Conservation (phyloP, 30 jellyfish, hydroid and myxozoan genomes). For the Nemopilema nomurai region DNA sequence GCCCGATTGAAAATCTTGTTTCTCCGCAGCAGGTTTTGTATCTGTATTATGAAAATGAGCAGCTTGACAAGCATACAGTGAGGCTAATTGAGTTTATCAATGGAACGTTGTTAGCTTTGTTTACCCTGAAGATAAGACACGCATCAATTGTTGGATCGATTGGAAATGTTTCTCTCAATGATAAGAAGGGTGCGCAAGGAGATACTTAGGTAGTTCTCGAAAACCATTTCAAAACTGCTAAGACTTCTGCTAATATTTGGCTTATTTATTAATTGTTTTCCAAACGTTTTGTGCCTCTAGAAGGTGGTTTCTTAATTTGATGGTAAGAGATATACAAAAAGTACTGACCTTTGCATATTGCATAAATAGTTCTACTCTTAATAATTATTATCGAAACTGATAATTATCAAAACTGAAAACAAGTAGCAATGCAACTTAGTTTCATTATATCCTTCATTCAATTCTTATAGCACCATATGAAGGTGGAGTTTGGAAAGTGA, state of each 20-base stretch:
- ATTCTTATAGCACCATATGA: conserved; percentile 85
- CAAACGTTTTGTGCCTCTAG: too few species aligned
- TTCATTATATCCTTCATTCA: too few species aligned
- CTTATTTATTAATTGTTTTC: too few species aligned
- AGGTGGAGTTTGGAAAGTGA: conserved; percentile 93
- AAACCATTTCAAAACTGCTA: too few species aligned
- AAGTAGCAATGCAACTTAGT: too few species aligned
- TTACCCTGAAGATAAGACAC: background rate
- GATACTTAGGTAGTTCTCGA: background rate
- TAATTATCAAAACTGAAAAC: too few species aligned
- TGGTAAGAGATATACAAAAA: too few species aligned
- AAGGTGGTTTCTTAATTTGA: too few species aligned
- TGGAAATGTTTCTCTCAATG: background rate
- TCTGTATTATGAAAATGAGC: conserved; percentile 36
- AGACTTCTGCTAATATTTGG: too few species aligned
- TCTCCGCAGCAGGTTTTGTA: conserved; percentile 44
- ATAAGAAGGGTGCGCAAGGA: background rate
- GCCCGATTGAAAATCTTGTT: conserved; percentile 6
- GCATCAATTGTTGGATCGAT: background rate
- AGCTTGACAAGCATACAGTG: conserved; percentile 14
- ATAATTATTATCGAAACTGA: too few species aligned
- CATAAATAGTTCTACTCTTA: too few species aligned
- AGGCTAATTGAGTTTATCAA: background rate
- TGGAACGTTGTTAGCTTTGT: background rate
- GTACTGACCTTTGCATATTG: too few species aligned